A percentile compares a stretch with the other conserved stretches of the same genome.
Evolutionary conservation across 1,140 invertebrate species (phyloP).

Genomic region (Laupala kohalensis): DNA sequence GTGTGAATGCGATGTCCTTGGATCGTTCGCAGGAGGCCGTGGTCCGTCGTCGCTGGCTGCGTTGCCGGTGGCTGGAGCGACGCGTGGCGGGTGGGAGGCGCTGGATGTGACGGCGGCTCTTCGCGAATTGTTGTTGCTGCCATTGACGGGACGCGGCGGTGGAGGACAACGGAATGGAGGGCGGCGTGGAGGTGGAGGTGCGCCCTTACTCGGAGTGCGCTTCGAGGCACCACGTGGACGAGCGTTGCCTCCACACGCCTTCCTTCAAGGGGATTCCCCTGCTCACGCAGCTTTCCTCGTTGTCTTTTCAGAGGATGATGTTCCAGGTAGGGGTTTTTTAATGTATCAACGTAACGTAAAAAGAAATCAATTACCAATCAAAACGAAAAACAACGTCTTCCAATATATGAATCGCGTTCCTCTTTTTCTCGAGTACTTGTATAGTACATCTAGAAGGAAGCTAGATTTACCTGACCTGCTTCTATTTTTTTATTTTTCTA

Average conservation of each 20-base stretch:
- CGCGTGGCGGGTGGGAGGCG: conserved; percentile 21
- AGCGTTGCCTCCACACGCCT: conserved; percentile 13
- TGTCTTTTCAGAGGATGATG: conserved; percentile 27
- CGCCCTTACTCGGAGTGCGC: conserved; percentile 5
- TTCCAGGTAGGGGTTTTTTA: conserved; percentile 2
- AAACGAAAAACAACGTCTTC: too few relatives aligned
- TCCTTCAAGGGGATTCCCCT: conserved; percentile 17
- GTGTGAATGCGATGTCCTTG: conserved; percentile 20
- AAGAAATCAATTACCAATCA: background rate
- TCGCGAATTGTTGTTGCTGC: conserved; percentile 21
- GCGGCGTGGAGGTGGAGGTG: too few relatives aligned
- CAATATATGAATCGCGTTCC: too few relatives aligned
- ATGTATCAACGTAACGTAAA: background rate
- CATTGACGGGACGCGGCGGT: too few relatives aligned
- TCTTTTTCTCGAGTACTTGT: too few relatives aligned
- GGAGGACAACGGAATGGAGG: too few relatives aligned
- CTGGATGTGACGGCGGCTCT: conserved; percentile 23
- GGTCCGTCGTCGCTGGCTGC: conserved; percentile 25
- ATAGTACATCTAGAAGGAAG: too few relatives aligned
- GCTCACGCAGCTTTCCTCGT: conserved; percentile 24
- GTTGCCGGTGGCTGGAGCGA: conserved; percentile 24
- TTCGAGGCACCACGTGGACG: conserved; percentile 17
- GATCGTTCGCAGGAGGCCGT: conserved; percentile 24
- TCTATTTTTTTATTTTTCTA: too few relatives aligned
- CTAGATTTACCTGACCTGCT: too few relatives aligned